These are phyloP conservation scores for Zaprionus obscuricornis DNA, from an alignment of 2,888 invertebrate genomes.

Conservation along the genomic window DNA sequence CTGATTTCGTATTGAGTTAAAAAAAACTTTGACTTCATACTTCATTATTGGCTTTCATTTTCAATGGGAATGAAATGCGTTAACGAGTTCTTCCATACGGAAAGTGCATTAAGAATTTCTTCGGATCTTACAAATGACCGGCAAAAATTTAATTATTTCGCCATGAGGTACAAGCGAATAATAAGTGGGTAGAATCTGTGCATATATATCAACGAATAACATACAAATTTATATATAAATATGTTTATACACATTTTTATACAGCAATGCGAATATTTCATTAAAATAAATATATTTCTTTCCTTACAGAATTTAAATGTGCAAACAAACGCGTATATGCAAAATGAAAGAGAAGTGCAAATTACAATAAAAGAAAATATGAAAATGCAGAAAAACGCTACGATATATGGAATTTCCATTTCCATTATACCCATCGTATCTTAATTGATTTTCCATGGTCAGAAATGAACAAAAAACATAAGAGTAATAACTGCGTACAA, in stretches of 20 bases:
- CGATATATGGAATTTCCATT: constrained; percentile 37
- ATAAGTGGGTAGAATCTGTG: neutral
- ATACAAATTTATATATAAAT: neutral
- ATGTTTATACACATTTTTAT: constrained; percentile 1
- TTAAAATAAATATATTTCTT: constrained; percentile 32
- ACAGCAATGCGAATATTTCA: constrained; percentile 12
- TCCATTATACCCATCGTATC: constrained; percentile 30
- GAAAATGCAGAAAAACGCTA: neutral
- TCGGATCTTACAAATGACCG: constrained; percentile 20
- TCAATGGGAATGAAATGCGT: neutral
- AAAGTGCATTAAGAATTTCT: constrained; percentile 28
- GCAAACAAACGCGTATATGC: constrained; percentile 45
- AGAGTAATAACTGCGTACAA: neutral
- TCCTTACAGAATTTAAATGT: constrained; percentile 40
- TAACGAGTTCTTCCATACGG: neutral
- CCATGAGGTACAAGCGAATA: no score
- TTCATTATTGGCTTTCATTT: no score
- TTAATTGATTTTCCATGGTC: constrained; percentile 65
- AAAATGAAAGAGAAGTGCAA: no score
- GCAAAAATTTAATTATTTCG: constrained; percentile 48
- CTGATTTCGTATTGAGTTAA: no score
- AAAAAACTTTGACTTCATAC: no score
- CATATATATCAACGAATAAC: neutral
- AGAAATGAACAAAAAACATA: constrained; percentile 10
- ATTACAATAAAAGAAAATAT: constrained; percentile 4